Conservation (phyloP, 37 sponge, comb jelly and placozoan species). For the Mnemiopsis leidyi region DNA sequence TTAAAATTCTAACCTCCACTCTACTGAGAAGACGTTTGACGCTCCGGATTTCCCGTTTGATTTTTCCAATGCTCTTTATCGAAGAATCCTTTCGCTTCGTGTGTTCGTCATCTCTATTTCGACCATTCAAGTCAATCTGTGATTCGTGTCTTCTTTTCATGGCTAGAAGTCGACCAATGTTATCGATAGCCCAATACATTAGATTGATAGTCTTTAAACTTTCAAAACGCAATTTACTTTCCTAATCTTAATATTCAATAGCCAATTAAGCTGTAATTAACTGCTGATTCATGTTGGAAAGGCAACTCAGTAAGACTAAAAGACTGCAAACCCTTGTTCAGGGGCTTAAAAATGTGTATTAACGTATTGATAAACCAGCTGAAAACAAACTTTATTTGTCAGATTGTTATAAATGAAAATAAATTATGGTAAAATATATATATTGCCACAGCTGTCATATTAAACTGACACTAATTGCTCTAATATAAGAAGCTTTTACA, state of each 20-base stretch:
- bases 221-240: too few species aligned
- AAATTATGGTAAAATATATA: neutral
- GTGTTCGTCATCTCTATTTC: neutral
- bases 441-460: neutral
- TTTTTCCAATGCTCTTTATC: neutral
- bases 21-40: neutral
- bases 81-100: neutral
- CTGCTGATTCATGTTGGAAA: too few species aligned
- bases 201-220: too few species aligned
- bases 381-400: neutral
- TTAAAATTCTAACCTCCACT: too few species aligned
- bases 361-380: neutral
- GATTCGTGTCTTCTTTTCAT: neutral
- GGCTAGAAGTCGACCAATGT: too few species aligned
- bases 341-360: too few species aligned
- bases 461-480: too few species aligned
- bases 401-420: neutral
- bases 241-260: too few species aligned
- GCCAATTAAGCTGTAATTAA: too few species aligned
- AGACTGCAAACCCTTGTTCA: too few species aligned
- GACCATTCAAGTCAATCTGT: neutral
- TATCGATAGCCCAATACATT: too few species aligned
- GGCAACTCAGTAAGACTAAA: too few species aligned
- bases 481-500: neutral
- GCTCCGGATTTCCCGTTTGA: constrained; percentile 17